Evolutionary conservation across 2,888 invertebrate genomes (phyloP), one percentile per base, ranked within the genome.

Genomic region (Biston betularia): DNA sequence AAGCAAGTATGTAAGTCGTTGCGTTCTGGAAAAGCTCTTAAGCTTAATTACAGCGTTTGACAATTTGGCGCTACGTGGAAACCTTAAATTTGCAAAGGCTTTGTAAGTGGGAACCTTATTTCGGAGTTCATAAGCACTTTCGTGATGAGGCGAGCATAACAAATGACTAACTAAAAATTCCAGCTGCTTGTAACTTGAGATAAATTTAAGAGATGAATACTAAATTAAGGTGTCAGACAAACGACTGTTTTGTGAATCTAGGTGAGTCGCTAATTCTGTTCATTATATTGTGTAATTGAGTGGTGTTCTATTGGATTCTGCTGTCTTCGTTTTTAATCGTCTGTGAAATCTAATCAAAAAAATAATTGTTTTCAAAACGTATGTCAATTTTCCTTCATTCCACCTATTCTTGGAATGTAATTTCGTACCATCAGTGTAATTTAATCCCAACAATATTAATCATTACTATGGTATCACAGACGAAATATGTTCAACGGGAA

Each of bases 121-220:
- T 63, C 46, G 11, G 45, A 63, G 59, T 63, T 63, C 55, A 63
- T 59, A 68, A 63, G 59, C 67, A 63, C 67, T 55, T 68, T 53
- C 38, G 48, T 55, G 55, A 63, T 52, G 63, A 44, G 63, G 54
- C 67, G 55, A 67, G 63, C 62, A 67, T 67, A 67, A 44, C 44
- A 63, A 67, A 59, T 63, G 53, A 50, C 55, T 33, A 38, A 44
- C 67, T 67, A 63, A 67, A 63, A 67, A 67, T 58, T 58, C 59
- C 59, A 67, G 14, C 55, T 59, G 63, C 63, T 63, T 63, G 67
- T 55, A 59, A 55, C 59, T 67, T 63, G 59, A 54, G 67, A 55
- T 55, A 35, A 63, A 45, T 57, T 62, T 55, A 65, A 59, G 65
- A 65, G 65, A 59, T 65, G 64, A 65, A 65, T 65, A 65, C 57